Conservation (phyloP, 2,797 vertebrate genomes). For the Gorsachius magnificus region DNA sequence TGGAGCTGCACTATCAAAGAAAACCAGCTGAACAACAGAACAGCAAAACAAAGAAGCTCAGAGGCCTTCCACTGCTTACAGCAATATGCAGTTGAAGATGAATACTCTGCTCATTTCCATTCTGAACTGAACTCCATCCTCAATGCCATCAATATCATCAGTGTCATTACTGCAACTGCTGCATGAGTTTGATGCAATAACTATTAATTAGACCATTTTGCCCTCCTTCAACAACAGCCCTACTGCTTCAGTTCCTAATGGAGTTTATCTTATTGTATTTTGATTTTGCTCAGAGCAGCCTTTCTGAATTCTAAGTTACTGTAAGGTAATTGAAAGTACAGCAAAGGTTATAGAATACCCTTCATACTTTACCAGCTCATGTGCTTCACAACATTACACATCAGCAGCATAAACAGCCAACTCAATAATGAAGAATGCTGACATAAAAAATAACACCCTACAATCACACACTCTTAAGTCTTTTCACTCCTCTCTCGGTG, state of each 20-base stretch:
- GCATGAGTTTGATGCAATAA: slow-evolving; percentile 43
- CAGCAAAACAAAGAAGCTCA: slow-evolving; percentile 28
- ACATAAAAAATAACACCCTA: slow-evolving; percentile 26
- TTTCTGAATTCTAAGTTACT: slow-evolving; percentile 46
- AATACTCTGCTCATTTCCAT: slow-evolving; percentile 58
- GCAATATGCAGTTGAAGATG: slow-evolving; percentile 26
- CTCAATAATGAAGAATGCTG: slow-evolving; percentile 44
- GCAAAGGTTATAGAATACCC: slow-evolving; percentile 43
- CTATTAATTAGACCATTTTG: slow-evolving; percentile 67
- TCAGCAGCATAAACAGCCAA: slow-evolving; percentile 30
- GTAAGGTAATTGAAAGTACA: slow-evolving; percentile 18
- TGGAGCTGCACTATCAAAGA: slow-evolving; percentile 31
- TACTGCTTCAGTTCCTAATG: slow-evolving; percentile 28
- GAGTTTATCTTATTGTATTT: slow-evolving; percentile 43
- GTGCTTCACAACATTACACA: slow-evolving; percentile 55
- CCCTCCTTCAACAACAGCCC: slow-evolving; percentile 6
- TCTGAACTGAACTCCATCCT: slow-evolving; percentile 51
- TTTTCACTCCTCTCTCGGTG: neutral
- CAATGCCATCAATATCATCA: slow-evolving; percentile 64
- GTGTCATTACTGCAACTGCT: slow-evolving; percentile 51
- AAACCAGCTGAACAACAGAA: slow-evolving; percentile 38
- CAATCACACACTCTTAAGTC: neutral
- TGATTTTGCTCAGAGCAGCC: slow-evolving; percentile 39
- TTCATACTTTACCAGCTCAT: slow-evolving; percentile 51
- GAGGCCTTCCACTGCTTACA: slow-evolving; percentile 25